phyloP scores from a whole-genome alignment of 2,113 vertebrate genomes.

The Vidua chalybeata region DNA sequence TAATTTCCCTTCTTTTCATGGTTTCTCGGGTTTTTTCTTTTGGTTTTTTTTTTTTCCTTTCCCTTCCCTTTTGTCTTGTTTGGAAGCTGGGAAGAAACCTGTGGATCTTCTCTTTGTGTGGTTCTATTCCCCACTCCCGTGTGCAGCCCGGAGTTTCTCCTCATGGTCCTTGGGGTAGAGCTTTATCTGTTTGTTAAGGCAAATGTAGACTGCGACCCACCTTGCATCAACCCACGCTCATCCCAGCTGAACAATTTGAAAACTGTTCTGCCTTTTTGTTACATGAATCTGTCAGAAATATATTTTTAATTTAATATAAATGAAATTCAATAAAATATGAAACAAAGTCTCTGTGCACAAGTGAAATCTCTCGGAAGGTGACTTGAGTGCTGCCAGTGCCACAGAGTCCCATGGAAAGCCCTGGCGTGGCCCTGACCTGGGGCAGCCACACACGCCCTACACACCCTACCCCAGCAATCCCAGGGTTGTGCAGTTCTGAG shows the following conservation, averaged over 20 bases:
- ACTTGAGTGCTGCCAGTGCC: not conserved
- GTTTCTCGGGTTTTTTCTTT: not conserved
- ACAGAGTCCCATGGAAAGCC: not conserved
- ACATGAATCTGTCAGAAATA: conserved; percentile 99
- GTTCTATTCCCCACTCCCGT: conserved; percentile 21
- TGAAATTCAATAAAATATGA: conserved; percentile 98
- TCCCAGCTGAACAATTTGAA: conserved; percentile 88
- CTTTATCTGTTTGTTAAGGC: conserved; percentile 72
- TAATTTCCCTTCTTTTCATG: conserved; percentile 71
- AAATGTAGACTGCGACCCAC: conserved; percentile 71
- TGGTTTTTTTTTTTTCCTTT: not conserved
- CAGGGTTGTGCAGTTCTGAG: not conserved
- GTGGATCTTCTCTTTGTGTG: conserved; percentile 63
- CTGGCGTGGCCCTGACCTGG: not conserved
- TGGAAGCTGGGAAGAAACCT: conserved; percentile 72
- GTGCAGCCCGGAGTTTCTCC: conserved; percentile 64
- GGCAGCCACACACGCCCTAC: not conserved
- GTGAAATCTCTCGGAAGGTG: not conserved
- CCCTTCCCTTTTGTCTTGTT: conserved; percentile 47
- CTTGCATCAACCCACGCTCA: conserved; percentile 75
- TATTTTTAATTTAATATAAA: conserved; percentile 99
- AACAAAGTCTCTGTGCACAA: conserved; percentile 53
- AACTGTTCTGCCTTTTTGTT: conserved; percentile 98
- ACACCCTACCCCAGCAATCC: not conserved
- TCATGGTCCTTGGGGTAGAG: conserved; percentile 66